A percentile compares a stretch with the other conserved stretches of the same genome.
Conservation (phyloP, 1,140 invertebrate genomes). For the Aphidius ervi region DNA sequence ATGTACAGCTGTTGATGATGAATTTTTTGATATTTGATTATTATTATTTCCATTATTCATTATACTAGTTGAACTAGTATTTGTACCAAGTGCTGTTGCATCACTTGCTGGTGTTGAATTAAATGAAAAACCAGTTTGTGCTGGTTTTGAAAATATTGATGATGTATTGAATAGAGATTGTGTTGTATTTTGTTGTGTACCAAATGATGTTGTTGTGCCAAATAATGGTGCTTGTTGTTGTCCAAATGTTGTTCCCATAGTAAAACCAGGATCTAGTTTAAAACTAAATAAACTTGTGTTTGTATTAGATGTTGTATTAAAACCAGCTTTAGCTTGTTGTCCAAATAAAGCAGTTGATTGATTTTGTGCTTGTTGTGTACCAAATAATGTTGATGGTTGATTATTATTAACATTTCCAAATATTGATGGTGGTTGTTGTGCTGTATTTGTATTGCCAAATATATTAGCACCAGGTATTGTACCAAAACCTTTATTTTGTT, state of each 20-base stretch:
- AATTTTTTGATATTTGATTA: constrained; percentile 31
- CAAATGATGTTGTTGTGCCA: constrained; percentile 50
- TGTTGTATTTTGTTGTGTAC: constrained; percentile 41
- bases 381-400: constrained; percentile 44
- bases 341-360: constrained; percentile 51
- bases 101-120: constrained; percentile 48
- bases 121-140: constrained; percentile 52
- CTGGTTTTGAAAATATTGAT: constrained; percentile 48
- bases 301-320: constrained; percentile 45
- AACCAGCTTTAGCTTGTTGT: constrained; percentile 51
- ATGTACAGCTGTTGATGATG: constrained; percentile 53
- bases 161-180: constrained; percentile 54
- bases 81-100: constrained; percentile 43
- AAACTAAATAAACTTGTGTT: constrained; percentile 46
- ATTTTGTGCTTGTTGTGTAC: constrained; percentile 42
- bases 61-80: constrained; percentile 46
- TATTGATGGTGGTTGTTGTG: constrained; percentile 42
- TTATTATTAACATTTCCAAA: constrained; percentile 43
- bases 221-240: constrained; percentile 48
- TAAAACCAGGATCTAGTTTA: constrained; percentile 53
- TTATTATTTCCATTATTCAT: constrained; percentile 25
- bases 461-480: constrained; percentile 41
- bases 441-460: constrained; percentile 41
- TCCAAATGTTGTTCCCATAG: constrained; percentile 52
- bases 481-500: constrained; percentile 50